These are phyloP conservation scores for Troilus luridus DNA, from an alignment of 2,888 invertebrate genomes.

Conservation along the genomic window DNA sequence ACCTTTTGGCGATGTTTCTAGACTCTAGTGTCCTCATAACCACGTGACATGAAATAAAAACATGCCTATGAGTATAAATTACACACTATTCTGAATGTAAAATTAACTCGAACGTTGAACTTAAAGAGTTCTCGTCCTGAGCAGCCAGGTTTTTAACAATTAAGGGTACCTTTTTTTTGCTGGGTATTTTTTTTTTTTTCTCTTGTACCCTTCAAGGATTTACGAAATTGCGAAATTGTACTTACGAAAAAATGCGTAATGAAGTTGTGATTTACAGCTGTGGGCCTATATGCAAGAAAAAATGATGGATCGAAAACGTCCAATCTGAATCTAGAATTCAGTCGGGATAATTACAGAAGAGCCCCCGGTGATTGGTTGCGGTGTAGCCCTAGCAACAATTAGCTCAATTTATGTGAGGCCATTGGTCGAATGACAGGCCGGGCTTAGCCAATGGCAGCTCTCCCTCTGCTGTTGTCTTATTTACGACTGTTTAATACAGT, in stretches of 20 bases:
- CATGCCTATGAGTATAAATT: too few species aligned
- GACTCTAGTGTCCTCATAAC: too few species aligned
- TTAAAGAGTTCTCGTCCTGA: too few species aligned
- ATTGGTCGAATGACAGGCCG: background rate
- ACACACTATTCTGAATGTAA: too few species aligned
- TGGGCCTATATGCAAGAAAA: background rate
- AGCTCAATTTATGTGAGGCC: background rate
- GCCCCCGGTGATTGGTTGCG: background rate
- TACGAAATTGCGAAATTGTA: too few species aligned
- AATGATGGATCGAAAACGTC: background rate
- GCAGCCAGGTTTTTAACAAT: too few species aligned
- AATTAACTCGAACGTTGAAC: too few species aligned
- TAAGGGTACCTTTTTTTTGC: too few species aligned
- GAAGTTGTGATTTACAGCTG: background rate
- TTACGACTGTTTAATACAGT: background rate
- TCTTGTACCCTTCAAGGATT: too few species aligned
- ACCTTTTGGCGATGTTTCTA: too few species aligned
- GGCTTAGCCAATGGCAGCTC: background rate
- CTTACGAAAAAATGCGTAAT: background rate
- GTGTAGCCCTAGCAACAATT: background rate
- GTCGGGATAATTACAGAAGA: background rate
- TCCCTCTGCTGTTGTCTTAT: background rate
- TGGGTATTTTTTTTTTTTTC: too few species aligned
- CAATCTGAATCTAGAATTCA: conserved; percentile 8
- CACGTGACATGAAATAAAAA: too few species aligned